Evolutionary conservation across 2,888 invertebrate species (phyloP), one percentile per base, ranked within the genome.

Genomic region (Synanthedon vespiformis): DNA sequence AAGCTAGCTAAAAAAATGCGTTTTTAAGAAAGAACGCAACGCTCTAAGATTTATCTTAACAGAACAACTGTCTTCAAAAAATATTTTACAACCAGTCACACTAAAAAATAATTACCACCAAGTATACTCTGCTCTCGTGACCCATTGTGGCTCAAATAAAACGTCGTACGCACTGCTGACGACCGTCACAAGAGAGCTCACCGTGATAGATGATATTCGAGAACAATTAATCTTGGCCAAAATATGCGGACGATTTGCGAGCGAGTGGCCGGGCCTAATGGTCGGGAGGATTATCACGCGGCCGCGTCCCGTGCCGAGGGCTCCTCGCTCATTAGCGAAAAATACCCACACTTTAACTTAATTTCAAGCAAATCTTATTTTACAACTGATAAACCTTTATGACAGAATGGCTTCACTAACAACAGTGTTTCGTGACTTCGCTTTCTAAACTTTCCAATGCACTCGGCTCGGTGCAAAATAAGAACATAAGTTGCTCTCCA

Each of bases 181-280:
- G 80, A 81, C 77, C 83, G 84, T 83, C 84, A 80, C 74, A 74
- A 75, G 78, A 80, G 80, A 83, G 78, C 82, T 80, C 80, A 76
- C 79, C 76, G 84, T 86, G 85, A 87, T 86, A 86, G 85, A 87
- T 87, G 86, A 86, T 85, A 85, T 86, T 87, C 82, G 74, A 80
- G 86, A 83, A 86, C 84, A 87, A 86, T 87, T 87, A 86, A 87
- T 87, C 86, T 87, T 86, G 74, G 79, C 72, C 84, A 81, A 87
- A 86, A 86, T 86, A 86, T 87, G 86, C 85, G 84, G 83, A 86
- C 85, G 85, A 87, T 87, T 87, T 86, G 84, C 83, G 78, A 85
- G 80, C 78, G 83, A 83, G 80, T 84, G 84, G 84, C 80, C 80
- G 79, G 77, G 81, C 81, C 84, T 86, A 87, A 86, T 85, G 86